Evolutionary conservation across 2,113 vertebrate species (phyloP).

Genomic region (Octodon degus): DNA sequence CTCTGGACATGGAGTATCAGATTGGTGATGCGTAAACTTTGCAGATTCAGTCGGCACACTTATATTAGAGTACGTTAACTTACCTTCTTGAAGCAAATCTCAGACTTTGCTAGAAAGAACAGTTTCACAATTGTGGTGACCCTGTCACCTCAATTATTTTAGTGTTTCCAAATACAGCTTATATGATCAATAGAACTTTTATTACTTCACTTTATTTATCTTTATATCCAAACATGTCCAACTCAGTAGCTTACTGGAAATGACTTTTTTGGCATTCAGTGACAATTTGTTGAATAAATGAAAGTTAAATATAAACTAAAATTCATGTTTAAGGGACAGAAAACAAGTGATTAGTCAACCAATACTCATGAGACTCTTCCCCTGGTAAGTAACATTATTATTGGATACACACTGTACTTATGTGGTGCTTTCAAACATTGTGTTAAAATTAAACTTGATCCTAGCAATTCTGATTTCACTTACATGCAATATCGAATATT

Average conservation of each 20-base stretch:
- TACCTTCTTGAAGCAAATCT: background rate
- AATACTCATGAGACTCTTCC: background rate
- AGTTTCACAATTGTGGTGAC: background rate
- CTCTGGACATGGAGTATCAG: background rate
- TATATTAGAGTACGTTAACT: background rate
- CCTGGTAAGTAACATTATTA: background rate
- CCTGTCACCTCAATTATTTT: background rate
- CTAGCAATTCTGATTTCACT: background rate
- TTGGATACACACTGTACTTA: background rate
- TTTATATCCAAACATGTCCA: background rate
- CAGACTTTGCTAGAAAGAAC: background rate
- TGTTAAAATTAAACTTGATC: conserved; percentile 3
- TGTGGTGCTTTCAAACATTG: background rate
- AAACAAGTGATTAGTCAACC: background rate
- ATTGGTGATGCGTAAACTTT: too few relatives aligned
- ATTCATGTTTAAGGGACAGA: background rate
- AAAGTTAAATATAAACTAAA: background rate
- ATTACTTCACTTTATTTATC: background rate
- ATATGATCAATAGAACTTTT: background rate
- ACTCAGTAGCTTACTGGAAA: background rate
- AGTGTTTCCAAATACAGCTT: background rate
- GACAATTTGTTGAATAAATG: background rate
- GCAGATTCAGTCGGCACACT: background rate
- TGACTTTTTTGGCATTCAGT: background rate
- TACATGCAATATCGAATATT: background rate